A percentile compares a stretch with the other conserved stretches of the same genome.
Evolutionary conservation across 2,888 invertebrate genomes (phyloP).

Genomic region (Ophioninae sp.): DNA sequence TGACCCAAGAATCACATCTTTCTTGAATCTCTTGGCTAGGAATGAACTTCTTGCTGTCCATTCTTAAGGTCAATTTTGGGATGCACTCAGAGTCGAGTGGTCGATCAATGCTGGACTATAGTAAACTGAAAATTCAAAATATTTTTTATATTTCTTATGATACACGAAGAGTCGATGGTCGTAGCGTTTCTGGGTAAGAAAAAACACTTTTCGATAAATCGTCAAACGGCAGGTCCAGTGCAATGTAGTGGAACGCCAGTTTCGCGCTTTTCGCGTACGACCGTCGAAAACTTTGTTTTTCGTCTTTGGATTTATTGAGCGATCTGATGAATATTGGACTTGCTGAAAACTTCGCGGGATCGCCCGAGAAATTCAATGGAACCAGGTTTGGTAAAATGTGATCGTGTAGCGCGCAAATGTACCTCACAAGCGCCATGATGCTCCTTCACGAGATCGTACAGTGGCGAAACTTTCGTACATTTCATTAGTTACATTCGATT

Average conservation of each 20-base stretch:
- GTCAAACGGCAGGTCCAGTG: constrained; percentile 7
- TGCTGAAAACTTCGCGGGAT: neutral
- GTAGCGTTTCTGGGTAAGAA: neutral
- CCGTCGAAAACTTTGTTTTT: neutral
- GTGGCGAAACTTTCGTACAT: neutral
- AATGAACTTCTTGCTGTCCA: constrained; percentile 67
- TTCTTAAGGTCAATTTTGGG: neutral
- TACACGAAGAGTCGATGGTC: neutral
- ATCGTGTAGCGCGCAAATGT: constrained; percentile 11
- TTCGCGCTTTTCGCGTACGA: neutral
- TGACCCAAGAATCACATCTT: constrained; percentile 75
- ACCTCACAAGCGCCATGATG: constrained; percentile 45
- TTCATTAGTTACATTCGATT: constrained; percentile 29
- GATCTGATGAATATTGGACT: neutral
- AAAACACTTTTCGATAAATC: constrained; percentile 8
- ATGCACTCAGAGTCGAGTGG: neutral
- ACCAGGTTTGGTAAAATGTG: neutral
- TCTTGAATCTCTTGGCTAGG: constrained; percentile 73
- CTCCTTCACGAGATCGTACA: constrained; percentile 15
- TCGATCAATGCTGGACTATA: neutral
- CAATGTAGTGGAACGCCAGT: neutral
- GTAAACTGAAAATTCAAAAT: neutral
- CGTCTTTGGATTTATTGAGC: neutral
- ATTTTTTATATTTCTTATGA: neutral
- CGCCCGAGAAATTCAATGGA: neutral